phyloP scores from a whole-genome alignment of 2,113 vertebrate genomes.

The Telmatochromis bifrenatus region DNA sequence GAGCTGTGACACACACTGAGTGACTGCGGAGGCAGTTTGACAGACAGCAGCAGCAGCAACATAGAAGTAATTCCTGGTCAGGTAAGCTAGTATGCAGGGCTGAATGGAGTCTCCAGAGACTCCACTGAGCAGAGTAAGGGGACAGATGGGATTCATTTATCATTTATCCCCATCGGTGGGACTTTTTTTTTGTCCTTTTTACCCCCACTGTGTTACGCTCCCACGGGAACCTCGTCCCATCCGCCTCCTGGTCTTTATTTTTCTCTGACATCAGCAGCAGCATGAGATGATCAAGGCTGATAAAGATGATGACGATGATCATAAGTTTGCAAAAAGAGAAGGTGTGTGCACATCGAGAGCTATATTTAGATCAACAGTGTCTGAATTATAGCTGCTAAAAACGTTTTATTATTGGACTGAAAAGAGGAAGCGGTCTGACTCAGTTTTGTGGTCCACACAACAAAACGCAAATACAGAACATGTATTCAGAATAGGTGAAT shows the following conservation, averaged over 20 bases:
- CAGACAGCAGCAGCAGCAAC: background rate
- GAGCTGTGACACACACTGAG: background rate
- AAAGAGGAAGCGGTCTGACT: background rate
- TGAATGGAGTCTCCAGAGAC: constrained; percentile 16
- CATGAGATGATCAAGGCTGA: background rate
- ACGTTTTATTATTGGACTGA: background rate
- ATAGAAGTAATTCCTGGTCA: background rate
- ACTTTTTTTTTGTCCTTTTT: background rate
- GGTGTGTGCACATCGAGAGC: background rate
- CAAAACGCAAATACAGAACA: background rate
- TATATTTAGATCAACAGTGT: background rate
- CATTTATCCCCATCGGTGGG: constrained; percentile 52
- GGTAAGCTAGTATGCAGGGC: background rate
- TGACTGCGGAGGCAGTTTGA: background rate
- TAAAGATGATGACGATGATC: background rate
- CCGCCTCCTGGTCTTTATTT: background rate
- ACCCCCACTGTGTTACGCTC: background rate
- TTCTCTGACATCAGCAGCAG: constrained; percentile 3
- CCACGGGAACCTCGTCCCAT: background rate
- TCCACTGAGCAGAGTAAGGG: background rate
- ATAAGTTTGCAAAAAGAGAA: background rate
- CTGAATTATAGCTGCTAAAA: background rate
- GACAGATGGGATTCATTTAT: constrained; percentile 62
- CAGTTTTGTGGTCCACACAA: background rate
- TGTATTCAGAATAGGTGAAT: background rate